phyloP scores from a whole-genome alignment of 1,140 invertebrate species.

The Macrobrachium nipponense region DNA sequence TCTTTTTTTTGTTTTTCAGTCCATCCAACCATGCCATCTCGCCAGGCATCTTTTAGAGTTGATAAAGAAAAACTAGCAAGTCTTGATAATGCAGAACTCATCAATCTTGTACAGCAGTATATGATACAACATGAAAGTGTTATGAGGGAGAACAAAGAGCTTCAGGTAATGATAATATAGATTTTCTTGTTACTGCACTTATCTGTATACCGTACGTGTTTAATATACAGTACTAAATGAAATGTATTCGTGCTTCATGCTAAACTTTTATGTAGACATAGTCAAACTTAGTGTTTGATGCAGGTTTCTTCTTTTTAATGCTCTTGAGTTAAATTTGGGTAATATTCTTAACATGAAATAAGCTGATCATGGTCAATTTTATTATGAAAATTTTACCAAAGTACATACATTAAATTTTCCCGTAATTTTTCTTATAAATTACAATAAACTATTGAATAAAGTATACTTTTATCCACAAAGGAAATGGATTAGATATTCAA shows the following conservation, averaged over 20 bases:
- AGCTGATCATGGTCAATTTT: too few relatives aligned
- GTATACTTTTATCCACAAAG: too few relatives aligned
- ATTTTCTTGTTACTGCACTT: neutral
- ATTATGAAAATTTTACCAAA: too few relatives aligned
- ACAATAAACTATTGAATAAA: too few relatives aligned
- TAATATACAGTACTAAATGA: neutral
- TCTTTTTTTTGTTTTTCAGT: neutral
- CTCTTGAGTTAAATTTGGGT: too few relatives aligned
- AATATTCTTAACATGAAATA: too few relatives aligned
- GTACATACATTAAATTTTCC: too few relatives aligned
- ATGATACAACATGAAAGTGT: slow-evolving; percentile 88
- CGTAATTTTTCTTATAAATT: too few relatives aligned
- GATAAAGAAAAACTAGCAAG: slow-evolving; percentile 80
- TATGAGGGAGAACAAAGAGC: slow-evolving; percentile 86
- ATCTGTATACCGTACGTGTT: neutral
- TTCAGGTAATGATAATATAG: slow-evolving; percentile 72
- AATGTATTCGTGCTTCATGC: neutral
- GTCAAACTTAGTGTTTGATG: too few relatives aligned
- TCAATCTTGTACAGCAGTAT: slow-evolving; percentile 80
- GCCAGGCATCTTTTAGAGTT: slow-evolving; percentile 66
- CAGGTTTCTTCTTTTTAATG: too few relatives aligned
- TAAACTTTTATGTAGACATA: too few relatives aligned
- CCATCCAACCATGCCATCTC: slow-evolving; percentile 29
- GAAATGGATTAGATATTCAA: too few relatives aligned
- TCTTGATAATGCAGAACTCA: slow-evolving; percentile 71